Evolutionary conservation across 1,140 invertebrate species (phyloP), one percentile per base, ranked within the genome.

Genomic region (Heliothis subflexa): DNA sequence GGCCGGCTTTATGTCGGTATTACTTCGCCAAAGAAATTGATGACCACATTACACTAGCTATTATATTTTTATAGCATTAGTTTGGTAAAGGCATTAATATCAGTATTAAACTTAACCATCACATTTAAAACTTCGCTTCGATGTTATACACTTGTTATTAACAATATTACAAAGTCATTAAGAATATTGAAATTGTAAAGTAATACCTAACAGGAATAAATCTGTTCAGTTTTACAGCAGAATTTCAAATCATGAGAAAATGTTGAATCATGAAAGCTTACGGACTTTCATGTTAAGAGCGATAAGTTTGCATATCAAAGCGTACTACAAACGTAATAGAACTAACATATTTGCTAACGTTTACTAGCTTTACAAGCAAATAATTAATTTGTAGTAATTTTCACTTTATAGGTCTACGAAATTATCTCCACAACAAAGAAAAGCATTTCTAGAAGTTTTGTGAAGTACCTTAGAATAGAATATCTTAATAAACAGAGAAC

Each of bases 51-150:
- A 54, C 40, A 71, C 21, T 54, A 71, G 11, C 50, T 49, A 54
- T 71, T 71, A 54, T 54, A 71, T 54, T 71, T 68, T 71, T 71
- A 71, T 54, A 21, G 50, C 50, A 71, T 33, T 71, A 54, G 68
- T 71, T 71, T 54, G 21, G 12, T 28, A 71, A 71, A 54, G 25
- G n/a, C 50, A 54, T 71, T 54, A 54, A 54, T 54, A 71, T 13
- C 5, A 47, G 14, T 28, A 33, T 54, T 71, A 49, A 68, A 62
- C 59, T 62, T 9, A 62, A 25, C 59, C 3, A 40, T 62, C 14
- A 62, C 28, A 59, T 40, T 47, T 14, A 66, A 66, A 66, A 71
- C 21, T 54, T 16, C 13, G 50, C 45, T 68, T 68, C 21, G 47
- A 50, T 50, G 13, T 68, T 18, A 13, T 50, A 50, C 25, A 25